phyloP scores from a whole-genome alignment of 1,140 invertebrate species.

The Drosophila tani region DNA sequence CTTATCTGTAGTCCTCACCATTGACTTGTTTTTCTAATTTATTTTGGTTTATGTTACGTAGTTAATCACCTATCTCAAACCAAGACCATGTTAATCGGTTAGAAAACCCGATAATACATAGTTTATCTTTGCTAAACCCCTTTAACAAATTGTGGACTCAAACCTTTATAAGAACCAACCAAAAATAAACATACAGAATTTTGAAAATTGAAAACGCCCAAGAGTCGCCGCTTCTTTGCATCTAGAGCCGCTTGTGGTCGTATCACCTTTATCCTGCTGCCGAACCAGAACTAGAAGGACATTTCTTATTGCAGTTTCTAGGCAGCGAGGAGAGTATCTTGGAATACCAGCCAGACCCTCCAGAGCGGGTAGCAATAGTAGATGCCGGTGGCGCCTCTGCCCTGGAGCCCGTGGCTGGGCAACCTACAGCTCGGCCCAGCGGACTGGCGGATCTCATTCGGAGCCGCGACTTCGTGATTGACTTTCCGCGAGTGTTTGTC shows the following conservation, averaged over 20 bases:
- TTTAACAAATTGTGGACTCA: constrained; percentile 65
- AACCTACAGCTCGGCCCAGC: constrained; percentile 15
- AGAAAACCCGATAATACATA: constrained; percentile 18
- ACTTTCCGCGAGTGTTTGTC: constrained; percentile 79
- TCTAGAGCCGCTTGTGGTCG: constrained; percentile 22
- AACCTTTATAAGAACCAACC: constrained; percentile 63
- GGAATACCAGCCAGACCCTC: constrained; percentile 74
- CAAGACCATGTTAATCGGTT: constrained; percentile 26
- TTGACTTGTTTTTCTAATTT: background rate
- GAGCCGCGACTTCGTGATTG: constrained; percentile 79
- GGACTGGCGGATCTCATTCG: constrained; percentile 68
- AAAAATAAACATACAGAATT: constrained; percentile 63
- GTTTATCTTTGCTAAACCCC: constrained; percentile 51
- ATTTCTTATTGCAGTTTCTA: constrained; percentile 86
- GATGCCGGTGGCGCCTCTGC: background rate
- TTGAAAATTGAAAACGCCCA: constrained; percentile 21
- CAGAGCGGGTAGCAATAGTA: background rate
- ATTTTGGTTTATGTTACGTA: constrained; percentile 12
- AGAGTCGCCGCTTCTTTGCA: constrained; percentile 40
- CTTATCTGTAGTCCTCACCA: background rate
- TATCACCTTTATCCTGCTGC: background rate
- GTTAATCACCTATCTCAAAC: constrained; percentile 9
- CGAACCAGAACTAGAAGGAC: constrained; percentile 11
- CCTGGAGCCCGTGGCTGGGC: background rate
- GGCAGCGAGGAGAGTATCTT: constrained; percentile 91